These are phyloP conservation scores for Lagodon rhomboides DNA, from an alignment of 2,797 vertebrate species.

Conservation along the genomic window DNA sequence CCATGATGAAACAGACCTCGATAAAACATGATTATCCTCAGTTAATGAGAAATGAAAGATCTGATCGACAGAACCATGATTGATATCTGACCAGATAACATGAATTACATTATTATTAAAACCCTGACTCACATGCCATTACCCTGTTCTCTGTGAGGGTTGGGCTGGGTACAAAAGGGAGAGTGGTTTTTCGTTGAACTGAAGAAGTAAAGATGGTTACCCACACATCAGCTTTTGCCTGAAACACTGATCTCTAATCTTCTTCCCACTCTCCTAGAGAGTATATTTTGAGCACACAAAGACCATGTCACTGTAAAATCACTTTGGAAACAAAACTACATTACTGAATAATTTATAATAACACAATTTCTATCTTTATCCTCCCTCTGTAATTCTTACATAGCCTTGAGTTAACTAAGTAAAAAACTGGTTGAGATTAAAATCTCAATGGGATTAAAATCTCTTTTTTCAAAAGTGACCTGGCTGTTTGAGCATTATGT, in stretches of 20 bases:
- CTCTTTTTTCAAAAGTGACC: no score
- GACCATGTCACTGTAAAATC: not conserved
- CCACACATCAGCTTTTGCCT: not conserved
- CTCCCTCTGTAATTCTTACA: constrained; percentile 6
- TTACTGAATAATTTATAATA: constrained; percentile 13
- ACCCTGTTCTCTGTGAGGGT: not conserved
- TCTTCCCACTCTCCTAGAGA: not conserved
- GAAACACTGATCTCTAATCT: not conserved
- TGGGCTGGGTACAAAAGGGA: not conserved
- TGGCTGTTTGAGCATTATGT: not conserved
- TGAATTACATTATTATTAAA: constrained; percentile 2
- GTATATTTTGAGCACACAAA: not conserved
- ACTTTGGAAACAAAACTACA: constrained; percentile 24
- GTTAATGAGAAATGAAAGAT: not conserved
- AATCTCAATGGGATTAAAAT: no score
- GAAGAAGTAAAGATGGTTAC: not conserved
- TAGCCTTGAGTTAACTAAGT: no score
- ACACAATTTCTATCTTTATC: not conserved
- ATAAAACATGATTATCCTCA: constrained; percentile 7
- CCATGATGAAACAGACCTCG: not conserved
- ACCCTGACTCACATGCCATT: not conserved
- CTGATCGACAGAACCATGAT: constrained; percentile 1
- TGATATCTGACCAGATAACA: constrained; percentile 1
- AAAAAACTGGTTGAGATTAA: no score
- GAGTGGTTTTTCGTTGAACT: constrained; percentile 3